phyloP scores from a whole-genome alignment of 2,113 vertebrate genomes.

The Dasyurus viverrinus region DNA sequence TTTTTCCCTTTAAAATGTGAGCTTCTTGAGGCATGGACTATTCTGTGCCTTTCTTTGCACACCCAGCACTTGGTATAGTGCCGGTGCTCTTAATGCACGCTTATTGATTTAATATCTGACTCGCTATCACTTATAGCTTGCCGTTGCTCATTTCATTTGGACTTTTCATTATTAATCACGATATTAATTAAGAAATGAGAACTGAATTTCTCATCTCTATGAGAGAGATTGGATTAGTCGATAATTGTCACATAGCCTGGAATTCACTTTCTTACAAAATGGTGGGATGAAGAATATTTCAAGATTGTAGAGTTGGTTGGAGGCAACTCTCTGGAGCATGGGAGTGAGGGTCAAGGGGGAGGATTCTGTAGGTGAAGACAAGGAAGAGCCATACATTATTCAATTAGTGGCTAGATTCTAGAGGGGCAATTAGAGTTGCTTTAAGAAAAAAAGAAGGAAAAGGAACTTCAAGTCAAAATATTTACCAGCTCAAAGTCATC shows the following conservation, averaged over 20 bases:
- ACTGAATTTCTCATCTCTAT: neutral
- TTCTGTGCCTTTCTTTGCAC: neutral
- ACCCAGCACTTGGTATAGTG: no score
- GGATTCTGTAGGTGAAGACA: neutral
- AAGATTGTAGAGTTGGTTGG: neutral
- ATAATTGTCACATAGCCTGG: neutral
- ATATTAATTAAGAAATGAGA: neutral
- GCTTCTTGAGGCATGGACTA: neutral
- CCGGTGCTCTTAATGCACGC: neutral
- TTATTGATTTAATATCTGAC: neutral
- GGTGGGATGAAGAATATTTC: neutral
- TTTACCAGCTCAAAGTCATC: neutral
- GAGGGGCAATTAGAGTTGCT: neutral
- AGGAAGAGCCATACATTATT: neutral
- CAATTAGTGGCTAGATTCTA: neutral
- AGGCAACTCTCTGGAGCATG: neutral
- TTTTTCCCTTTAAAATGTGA: neutral
- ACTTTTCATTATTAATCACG: neutral
- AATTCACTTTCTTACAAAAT: neutral
- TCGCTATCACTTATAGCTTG: neutral
- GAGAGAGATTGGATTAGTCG: neutral
- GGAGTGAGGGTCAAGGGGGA: neutral
- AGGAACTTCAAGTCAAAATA: neutral
- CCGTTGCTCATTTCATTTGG: neutral
- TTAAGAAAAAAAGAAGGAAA: neutral